A percentile compares a stretch with the other conserved stretches of the same genome.
Evolutionary conservation across 2,113 vertebrate genomes (phyloP).

Genomic region (Scopus umbretta): DNA sequence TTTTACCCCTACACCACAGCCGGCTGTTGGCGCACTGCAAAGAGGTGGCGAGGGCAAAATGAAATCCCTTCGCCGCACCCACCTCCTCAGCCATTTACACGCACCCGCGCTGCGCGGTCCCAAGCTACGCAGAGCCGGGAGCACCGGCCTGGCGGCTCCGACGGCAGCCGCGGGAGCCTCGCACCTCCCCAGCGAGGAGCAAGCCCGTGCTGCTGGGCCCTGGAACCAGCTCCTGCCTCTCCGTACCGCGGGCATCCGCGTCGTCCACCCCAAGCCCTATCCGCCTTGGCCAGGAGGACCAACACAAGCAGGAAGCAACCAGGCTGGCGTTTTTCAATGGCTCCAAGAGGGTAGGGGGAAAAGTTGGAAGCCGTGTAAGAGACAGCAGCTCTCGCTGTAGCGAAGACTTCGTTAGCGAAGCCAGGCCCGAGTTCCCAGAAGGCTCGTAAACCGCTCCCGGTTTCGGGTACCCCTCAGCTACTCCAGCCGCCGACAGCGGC

Average conservation of each 20-base stretch:
- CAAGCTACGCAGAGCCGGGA: fast-evolving
- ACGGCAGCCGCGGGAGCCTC: fast-evolving
- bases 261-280: fast-evolving
- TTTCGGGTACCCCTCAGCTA: fast-evolving
- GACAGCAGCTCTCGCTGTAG: too few relatives aligned
- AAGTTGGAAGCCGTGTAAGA: background rate
- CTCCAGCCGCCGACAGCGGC: too few relatives aligned
- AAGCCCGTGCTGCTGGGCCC: fast-evolving
- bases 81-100: too few relatives aligned
- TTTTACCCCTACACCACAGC: background rate
- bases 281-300: fast-evolving
- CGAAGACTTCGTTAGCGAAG: fast-evolving
- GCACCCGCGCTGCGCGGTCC: fast-evolving
- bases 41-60: too few relatives aligned
- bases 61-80: too few relatives aligned
- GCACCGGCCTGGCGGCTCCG: too few relatives aligned
- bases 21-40: background rate
- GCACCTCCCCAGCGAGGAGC: too few relatives aligned
- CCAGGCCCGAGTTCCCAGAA: fast-evolving
- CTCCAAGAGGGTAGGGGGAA: fast-evolving
- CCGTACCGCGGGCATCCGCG: fast-evolving
- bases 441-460: fast-evolving
- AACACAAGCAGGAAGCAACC: background rate
- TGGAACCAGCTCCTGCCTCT: fast-evolving
- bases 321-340: too few relatives aligned